Conservation (phyloP, 1,140 invertebrate genomes). For the Cydia amplana region DNA sequence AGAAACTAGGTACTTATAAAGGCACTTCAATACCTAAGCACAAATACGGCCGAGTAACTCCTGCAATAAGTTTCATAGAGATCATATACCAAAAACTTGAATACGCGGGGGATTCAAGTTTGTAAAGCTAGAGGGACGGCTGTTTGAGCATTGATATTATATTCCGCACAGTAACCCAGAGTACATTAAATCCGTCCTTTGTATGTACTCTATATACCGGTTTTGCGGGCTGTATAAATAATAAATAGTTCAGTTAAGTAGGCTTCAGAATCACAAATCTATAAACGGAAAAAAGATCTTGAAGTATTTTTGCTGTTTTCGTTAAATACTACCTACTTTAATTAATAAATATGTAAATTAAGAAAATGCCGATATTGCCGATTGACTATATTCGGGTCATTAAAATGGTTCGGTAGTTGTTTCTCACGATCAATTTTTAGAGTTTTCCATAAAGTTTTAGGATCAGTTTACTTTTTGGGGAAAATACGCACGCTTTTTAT, state of each 20-base stretch:
- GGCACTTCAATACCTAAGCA: constrained; percentile 1
- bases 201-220: constrained; percentile 1
- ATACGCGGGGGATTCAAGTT: constrained; percentile 48
- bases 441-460: no score
- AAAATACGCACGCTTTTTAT: no score
- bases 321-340: no score
- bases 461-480: no score
- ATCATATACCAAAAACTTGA: constrained; percentile 48
- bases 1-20: no score
- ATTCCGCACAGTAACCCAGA: constrained; percentile 1
- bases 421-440: no score
- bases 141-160: constrained; percentile 30
- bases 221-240: constrained; percentile 25
- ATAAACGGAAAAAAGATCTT: neutral
- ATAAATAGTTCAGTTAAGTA: neutral
- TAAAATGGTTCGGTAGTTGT: no score
- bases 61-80: constrained; percentile 40
- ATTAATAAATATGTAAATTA: no score
- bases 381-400: no score
- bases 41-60: neutral
- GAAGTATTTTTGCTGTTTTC: no score
- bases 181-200: constrained; percentile 23
- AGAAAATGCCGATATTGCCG: no score
- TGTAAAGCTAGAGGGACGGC: constrained; percentile 23
- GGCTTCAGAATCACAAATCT: neutral